Conservation (phyloP, 2,888 invertebrate genomes). For the Sepioteuthis lessoniana region DNA sequence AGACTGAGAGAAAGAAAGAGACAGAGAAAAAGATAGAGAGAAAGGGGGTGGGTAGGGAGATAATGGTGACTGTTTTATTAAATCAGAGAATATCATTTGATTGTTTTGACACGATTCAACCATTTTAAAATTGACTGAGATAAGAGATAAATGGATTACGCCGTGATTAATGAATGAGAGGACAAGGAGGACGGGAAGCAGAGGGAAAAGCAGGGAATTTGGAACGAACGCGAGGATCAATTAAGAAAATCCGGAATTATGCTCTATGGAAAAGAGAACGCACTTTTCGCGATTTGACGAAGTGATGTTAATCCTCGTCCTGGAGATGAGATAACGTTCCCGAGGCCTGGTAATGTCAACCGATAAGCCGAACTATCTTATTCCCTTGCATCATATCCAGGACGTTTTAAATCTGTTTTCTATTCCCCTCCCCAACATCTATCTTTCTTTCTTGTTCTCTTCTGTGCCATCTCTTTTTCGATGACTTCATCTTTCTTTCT, state of each 20-base stretch:
- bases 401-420: neutral
- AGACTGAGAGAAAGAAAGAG: too few species aligned
- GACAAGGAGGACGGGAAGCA: neutral
- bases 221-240: neutral
- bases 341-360: neutral
- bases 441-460: too few species aligned
- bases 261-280: neutral
- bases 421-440: neutral
- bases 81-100: neutral
- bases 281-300: slow-evolving; percentile 33
- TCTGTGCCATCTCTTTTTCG: too few species aligned
- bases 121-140: slow-evolving; percentile 33
- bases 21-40: too few species aligned
- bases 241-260: slow-evolving; percentile 18
- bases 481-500: neutral
- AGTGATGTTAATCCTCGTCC: neutral
- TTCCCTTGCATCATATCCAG: neutral
- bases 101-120: neutral
- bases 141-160: neutral
- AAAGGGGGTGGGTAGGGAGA: neutral
- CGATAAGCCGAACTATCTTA: neutral
- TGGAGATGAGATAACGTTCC: neutral
- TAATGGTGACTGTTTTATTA: neutral
- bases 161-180: neutral
- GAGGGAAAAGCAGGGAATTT: neutral